A percentile compares a stretch with the other conserved stretches of the same genome.
These are phyloP conservation scores for Nomada ruficornis DNA, from an alignment of 2,888 invertebrate species.

Conservation along the genomic window DNA sequence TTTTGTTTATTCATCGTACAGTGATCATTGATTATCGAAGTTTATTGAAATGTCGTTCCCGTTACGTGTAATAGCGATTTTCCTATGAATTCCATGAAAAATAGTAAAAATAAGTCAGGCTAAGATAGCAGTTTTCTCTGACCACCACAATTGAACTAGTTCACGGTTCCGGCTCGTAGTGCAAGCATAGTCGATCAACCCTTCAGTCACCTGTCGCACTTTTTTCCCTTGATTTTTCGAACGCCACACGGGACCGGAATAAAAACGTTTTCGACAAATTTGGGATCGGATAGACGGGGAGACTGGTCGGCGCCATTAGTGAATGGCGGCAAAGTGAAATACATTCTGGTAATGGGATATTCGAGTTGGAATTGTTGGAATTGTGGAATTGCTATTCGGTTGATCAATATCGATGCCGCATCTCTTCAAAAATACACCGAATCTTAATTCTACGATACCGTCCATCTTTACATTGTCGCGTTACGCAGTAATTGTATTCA, in stretches of 20 bases:
- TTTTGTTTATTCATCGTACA: background rate
- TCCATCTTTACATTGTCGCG: too few species aligned
- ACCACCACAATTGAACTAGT: conserved; percentile 46
- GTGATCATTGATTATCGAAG: conserved; percentile 42
- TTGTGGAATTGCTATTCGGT: conserved; percentile 20
- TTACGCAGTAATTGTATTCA: background rate
- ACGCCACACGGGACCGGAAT: background rate
- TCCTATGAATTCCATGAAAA: background rate
- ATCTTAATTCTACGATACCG: background rate
- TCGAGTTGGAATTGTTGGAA: conserved; percentile 19
- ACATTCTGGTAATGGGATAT: conserved; percentile 43
- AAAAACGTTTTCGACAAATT: conserved; percentile 24
- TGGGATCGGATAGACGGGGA: conserved; percentile 5
- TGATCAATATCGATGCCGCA: background rate
- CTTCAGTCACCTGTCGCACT: background rate
- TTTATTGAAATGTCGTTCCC: conserved; percentile 37
- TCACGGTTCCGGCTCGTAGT: background rate
- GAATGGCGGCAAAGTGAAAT: conserved; percentile 30
- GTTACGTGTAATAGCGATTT: background rate
- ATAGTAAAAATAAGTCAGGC: too few species aligned
- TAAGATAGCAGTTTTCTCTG: conserved; percentile 20
- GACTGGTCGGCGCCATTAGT: conserved; percentile 37
- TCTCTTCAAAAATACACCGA: background rate
- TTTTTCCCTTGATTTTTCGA: background rate
- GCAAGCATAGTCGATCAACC: background rate